A percentile compares a stretch with the other conserved stretches of the same genome.
phyloP scores from a whole-genome alignment of 2,113 vertebrate genomes.

The Heterocephalus glaber region DNA sequence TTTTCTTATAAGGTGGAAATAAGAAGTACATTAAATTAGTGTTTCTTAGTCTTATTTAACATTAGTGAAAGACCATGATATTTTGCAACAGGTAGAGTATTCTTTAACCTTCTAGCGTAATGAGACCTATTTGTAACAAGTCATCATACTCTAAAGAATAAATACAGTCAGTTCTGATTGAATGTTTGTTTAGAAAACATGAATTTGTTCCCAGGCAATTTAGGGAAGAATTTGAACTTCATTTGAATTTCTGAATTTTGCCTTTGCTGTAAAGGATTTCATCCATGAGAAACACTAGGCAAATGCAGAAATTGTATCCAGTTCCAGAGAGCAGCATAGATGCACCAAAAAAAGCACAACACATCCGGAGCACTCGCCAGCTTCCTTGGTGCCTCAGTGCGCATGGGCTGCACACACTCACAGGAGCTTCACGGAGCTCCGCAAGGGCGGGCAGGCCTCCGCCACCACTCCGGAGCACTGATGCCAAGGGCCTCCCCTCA shows the following conservation, averaged over 20 bases:
- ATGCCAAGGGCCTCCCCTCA: background rate
- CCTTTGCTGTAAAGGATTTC: background rate
- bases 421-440: accelerated
- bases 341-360: background rate
- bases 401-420: accelerated
- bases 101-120: background rate
- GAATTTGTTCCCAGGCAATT: background rate
- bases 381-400: background rate
- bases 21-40: background rate
- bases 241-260: background rate
- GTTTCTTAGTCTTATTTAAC: conserved; percentile 17
- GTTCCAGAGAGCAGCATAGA: background rate
- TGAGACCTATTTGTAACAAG: background rate
- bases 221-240: background rate
- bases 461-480: no score
- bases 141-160: background rate
- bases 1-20: conserved; percentile 26
- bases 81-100: background rate
- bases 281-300: background rate
- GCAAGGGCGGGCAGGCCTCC: accelerated
- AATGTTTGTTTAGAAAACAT: background rate
- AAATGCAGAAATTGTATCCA: background rate
- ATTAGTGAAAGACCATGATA: background rate
- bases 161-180: background rate
- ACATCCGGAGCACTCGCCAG: no score